Conservation (phyloP, 2,888 invertebrate genomes). For the Troides oblongomaculatus region DNA sequence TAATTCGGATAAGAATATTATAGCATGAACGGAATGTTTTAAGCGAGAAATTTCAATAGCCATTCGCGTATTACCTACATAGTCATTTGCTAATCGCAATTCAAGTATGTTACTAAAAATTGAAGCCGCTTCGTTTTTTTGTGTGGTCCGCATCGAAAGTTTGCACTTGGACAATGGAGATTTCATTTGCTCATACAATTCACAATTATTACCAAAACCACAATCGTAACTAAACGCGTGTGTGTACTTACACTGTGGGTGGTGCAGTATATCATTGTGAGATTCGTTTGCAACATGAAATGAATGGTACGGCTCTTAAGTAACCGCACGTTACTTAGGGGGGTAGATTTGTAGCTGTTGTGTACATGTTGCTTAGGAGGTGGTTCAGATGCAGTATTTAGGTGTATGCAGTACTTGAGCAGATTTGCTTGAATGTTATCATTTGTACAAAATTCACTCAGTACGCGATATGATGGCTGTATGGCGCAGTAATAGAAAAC, state of each 20-base stretch:
- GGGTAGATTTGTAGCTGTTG: not conserved
- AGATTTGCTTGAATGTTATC: slow-evolving; percentile 1
- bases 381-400: slow-evolving; percentile 1
- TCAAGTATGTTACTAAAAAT: not conserved
- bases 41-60: not conserved
- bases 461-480: not conserved
- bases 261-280: not conserved
- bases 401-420: not conserved
- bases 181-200: not conserved
- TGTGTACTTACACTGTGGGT: not conserved
- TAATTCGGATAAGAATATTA: not conserved
- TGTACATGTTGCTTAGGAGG: slow-evolving; percentile 2
- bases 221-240: not conserved
- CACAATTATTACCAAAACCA: not conserved
- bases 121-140: not conserved
- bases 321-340: slow-evolving; percentile 1
- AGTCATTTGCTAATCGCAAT: not conserved
- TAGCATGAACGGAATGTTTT: not conserved
- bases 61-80: not conserved
- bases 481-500: not conserved
- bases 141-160: not conserved
- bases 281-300: not conserved
- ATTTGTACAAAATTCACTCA: slow-evolving; percentile 1
- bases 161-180: not conserved
- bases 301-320: not conserved